phyloP scores from a whole-genome alignment of 2,113 vertebrate genomes.

The Dasyprocta punctata region DNA sequence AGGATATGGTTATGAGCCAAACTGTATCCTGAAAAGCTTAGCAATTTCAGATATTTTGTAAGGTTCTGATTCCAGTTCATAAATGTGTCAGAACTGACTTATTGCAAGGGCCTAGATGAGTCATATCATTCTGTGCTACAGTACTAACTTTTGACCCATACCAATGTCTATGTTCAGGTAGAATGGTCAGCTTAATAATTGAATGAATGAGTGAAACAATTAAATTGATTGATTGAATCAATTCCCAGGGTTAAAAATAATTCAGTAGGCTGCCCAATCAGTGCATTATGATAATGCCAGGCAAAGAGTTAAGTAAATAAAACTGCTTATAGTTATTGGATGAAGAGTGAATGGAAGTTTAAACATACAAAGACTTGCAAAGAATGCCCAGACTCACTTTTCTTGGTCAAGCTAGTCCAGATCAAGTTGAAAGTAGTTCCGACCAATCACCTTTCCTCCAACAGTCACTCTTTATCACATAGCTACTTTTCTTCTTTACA shows the following conservation, averaged over 20 bases:
- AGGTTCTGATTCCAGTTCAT: not conserved
- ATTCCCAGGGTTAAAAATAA: not conserved
- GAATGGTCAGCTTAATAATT: not conserved
- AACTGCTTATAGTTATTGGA: not conserved
- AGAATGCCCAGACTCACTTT: not conserved
- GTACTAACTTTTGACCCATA: not conserved
- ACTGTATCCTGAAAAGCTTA: not conserved
- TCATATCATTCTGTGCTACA: not conserved
- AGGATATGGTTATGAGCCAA: not conserved
- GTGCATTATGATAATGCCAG: not conserved
- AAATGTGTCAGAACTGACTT: not conserved
- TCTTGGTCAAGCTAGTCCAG: not conserved
- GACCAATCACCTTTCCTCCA: fast-evolving
- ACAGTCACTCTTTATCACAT: not conserved
- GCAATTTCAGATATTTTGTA: not conserved
- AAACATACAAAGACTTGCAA: not conserved
- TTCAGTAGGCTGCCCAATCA: not conserved
- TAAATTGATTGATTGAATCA: not conserved
- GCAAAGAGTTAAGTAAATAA: not conserved
- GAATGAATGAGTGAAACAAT: not conserved
- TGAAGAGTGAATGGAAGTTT: not conserved
- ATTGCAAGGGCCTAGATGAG: not conserved
- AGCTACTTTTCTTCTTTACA: not conserved
- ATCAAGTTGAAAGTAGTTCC: not conserved
- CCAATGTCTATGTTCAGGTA: not conserved